phyloP scores from a whole-genome alignment of 2,113 vertebrate species.

The Aramus guarauna region DNA sequence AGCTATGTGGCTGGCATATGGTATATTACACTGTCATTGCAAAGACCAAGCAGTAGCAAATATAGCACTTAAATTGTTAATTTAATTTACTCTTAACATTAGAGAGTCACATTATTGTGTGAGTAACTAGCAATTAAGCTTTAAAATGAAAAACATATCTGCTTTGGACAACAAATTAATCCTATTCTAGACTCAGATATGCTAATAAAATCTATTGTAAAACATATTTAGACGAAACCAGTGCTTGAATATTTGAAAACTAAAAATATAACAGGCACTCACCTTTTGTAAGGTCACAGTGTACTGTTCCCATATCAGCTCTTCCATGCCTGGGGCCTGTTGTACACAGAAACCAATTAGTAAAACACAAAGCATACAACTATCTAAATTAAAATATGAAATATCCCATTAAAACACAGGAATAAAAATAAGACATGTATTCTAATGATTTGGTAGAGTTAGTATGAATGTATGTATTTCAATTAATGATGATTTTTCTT shows the following conservation, averaged over 20 bases:
- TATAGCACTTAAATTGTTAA: background rate
- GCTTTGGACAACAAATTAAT: background rate
- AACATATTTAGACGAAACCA: background rate
- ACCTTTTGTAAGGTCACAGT: constrained; percentile 94
- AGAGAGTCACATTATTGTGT: fast-evolving
- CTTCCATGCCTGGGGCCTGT: constrained; percentile 86
- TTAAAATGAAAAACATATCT: background rate
- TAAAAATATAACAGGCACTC: constrained; percentile 53
- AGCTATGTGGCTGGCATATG: background rate
- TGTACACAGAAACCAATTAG: constrained; percentile 53
- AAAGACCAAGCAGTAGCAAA: background rate
- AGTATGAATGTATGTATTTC: background rate
- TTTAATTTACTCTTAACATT: background rate
- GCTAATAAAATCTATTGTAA: background rate
- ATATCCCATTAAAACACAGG: background rate
- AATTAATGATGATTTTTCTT: background rate
- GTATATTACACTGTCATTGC: background rate
- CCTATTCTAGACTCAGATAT: background rate
- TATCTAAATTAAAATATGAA: background rate
- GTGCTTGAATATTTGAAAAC: background rate
- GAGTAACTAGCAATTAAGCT: background rate
- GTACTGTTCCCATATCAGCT: constrained; percentile 93
- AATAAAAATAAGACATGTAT: background rate
- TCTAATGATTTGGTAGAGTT: background rate
- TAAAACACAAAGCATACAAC: background rate